Evolutionary conservation across 1,140 invertebrate genomes (phyloP).

Genomic region (Pseudomyrmex dendroicus): DNA sequence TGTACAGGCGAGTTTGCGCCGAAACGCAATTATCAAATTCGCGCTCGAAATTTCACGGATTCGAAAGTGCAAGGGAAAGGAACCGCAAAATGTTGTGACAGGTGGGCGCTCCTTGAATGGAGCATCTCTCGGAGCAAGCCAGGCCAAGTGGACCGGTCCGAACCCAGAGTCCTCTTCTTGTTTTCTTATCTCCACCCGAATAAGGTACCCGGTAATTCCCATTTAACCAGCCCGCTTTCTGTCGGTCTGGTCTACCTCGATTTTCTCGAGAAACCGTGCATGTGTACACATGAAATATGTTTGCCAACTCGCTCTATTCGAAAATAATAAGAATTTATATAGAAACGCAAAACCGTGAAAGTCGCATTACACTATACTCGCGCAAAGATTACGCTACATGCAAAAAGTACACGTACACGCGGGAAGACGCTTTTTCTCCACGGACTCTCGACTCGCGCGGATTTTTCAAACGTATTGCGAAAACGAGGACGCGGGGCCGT

Average conservation of each 20-base stretch:
- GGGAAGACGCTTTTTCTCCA: background rate
- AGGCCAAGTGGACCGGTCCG: conserved; percentile 49
- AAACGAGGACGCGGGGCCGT: conserved; percentile 61
- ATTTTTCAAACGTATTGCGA: conserved; percentile 58
- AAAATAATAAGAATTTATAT: conserved; percentile 2
- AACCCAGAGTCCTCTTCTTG: background rate
- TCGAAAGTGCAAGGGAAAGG: conserved; percentile 55
- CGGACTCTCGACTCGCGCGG: conserved; percentile 1
- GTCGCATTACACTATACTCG: too few relatives aligned
- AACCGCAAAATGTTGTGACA: conserved; percentile 33
- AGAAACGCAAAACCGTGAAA: background rate
- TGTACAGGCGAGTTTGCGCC: background rate
- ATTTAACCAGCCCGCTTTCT: conserved; percentile 33
- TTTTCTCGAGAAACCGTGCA: background rate
- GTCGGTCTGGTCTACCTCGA: background rate
- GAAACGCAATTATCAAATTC: background rate
- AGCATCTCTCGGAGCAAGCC: background rate
- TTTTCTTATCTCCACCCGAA: conserved; percentile 44
- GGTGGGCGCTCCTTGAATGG: conserved; percentile 48
- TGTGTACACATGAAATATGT: background rate
- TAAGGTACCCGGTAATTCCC: conserved; percentile 34
- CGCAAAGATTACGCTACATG: too few relatives aligned
- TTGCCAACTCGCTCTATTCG: background rate
- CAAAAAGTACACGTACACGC: background rate
- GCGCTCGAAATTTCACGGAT: conserved; percentile 31